Conservation (phyloP, 2,113 vertebrate genomes). For the Antigone vipio region DNA sequence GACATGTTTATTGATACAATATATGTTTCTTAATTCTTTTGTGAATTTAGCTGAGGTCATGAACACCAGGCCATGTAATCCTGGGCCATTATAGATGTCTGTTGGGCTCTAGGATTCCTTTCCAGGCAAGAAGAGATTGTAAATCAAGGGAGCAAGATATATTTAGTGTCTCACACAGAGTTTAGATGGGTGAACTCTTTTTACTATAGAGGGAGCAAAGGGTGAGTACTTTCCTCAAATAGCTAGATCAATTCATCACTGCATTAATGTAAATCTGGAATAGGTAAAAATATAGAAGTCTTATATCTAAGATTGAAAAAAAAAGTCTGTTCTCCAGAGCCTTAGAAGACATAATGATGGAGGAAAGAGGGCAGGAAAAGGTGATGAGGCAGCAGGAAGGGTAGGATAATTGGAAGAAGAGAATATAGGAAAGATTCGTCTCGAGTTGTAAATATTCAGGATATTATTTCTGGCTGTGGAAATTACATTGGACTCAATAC, state of each 20-base stretch:
- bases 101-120: neutral
- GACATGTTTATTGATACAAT: neutral
- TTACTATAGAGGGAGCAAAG: neutral
- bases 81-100: neutral
- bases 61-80: neutral
- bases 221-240: neutral
- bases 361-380: neutral
- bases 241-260: neutral
- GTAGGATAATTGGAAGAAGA: constrained; percentile 26
- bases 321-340: neutral
- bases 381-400: neutral
- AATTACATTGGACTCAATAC: neutral
- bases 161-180: neutral
- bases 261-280: neutral
- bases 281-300: neutral
- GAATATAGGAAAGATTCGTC: neutral
- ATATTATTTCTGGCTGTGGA: constrained; percentile 12
- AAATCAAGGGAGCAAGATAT: neutral
- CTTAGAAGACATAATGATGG: neutral
- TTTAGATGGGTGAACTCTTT: neutral
- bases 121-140: neutral
- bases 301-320: neutral
- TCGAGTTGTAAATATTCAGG: neutral
- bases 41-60: neutral
- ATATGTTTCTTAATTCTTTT: neutral